phyloP scores from a whole-genome alignment of 2,797 vertebrate genomes.

The Borostomias antarcticus region DNA sequence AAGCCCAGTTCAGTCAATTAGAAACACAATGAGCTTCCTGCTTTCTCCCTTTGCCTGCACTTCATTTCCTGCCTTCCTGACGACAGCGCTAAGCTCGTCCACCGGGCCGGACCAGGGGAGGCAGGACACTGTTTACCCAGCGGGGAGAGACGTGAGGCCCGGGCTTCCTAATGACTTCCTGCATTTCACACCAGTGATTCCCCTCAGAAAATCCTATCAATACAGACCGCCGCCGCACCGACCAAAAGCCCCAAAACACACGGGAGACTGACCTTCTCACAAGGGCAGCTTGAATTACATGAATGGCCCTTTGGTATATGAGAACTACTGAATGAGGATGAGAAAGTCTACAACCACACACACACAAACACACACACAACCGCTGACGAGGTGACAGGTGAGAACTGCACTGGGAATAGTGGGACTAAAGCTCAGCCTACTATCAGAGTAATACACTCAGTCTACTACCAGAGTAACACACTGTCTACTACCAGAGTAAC shows the following conservation, averaged over 20 bases:
- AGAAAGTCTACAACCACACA: too few relatives aligned
- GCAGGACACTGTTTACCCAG: conserved; percentile 58
- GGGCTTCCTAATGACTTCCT: conserved; percentile 91
- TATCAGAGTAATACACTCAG: too few relatives aligned
- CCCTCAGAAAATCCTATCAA: conserved; percentile 87
- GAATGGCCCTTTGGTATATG: too few relatives aligned
- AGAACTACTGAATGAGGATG: too few relatives aligned
- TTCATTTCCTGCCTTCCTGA: conserved; percentile 74
- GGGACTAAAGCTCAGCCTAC: too few relatives aligned
- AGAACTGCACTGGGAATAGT: too few relatives aligned
- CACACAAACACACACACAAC: too few relatives aligned
- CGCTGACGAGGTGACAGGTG: too few relatives aligned
- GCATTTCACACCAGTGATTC: conserved; percentile 90
- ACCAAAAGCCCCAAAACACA: conserved; percentile 53
- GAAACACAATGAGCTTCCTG: conserved; percentile 59
- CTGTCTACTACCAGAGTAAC: too few relatives aligned
- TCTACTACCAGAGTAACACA: too few relatives aligned
- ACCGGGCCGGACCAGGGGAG: conserved; percentile 44
- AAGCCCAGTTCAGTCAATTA: conserved; percentile 63
- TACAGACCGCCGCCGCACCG: conserved; percentile 69
- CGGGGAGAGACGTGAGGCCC: conserved; percentile 66
- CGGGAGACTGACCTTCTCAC: conserved; percentile 39
- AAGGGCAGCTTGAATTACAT: conserved; percentile 50
- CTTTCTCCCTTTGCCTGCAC: conserved; percentile 54
- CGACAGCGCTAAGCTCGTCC: conserved; percentile 65